Percentiles rank a stretch among this genome's conserved stretches.
Evolutionary conservation across 2,113 vertebrate genomes (phyloP).

Genomic region (Carettochelys insculpta): DNA sequence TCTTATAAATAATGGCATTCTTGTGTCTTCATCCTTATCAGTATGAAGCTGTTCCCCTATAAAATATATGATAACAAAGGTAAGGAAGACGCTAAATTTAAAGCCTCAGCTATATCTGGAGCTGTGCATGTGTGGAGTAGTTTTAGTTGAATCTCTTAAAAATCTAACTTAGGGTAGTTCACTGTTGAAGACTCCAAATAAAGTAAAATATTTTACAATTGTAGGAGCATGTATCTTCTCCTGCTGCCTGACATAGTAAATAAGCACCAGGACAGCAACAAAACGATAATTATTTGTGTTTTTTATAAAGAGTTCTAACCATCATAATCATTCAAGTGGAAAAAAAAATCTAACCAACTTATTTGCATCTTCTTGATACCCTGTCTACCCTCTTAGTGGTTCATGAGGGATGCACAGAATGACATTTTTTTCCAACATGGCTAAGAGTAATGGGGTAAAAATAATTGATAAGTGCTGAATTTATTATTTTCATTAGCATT

Average conservation of each 20-base stretch:
- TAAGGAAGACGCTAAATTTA: not conserved
- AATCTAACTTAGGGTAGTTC: slow-evolving; percentile 17
- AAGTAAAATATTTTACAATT: slow-evolving; percentile 30
- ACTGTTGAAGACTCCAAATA: not conserved
- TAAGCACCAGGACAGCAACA: slow-evolving; percentile 19
- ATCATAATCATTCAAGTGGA: not conserved
- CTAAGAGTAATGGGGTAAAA: slow-evolving; percentile 64
- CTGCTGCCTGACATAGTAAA: not conserved
- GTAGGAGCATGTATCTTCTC: not conserved
- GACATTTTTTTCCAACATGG: slow-evolving; percentile 48
- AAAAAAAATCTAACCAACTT: slow-evolving; percentile 4
- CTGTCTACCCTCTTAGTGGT: slow-evolving; percentile 12
- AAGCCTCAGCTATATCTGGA: not conserved
- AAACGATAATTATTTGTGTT: not conserved
- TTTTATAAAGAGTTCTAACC: slow-evolving; percentile 3
- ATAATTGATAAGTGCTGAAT: slow-evolving; percentile 66
- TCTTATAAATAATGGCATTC: not conserved
- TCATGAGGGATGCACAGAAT: slow-evolving; percentile 24
- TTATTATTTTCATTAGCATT: slow-evolving; percentile 72
- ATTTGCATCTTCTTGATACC: not conserved
- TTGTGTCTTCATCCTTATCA: not conserved
- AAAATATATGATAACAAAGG: not conserved
- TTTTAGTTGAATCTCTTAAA: slow-evolving; percentile 9
- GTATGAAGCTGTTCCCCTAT: not conserved
- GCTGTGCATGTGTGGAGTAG: not conserved